These are phyloP conservation scores for Plecturocebus donacophilus DNA, from an alignment of 2,113 vertebrate genomes.

Conservation along the genomic window DNA sequence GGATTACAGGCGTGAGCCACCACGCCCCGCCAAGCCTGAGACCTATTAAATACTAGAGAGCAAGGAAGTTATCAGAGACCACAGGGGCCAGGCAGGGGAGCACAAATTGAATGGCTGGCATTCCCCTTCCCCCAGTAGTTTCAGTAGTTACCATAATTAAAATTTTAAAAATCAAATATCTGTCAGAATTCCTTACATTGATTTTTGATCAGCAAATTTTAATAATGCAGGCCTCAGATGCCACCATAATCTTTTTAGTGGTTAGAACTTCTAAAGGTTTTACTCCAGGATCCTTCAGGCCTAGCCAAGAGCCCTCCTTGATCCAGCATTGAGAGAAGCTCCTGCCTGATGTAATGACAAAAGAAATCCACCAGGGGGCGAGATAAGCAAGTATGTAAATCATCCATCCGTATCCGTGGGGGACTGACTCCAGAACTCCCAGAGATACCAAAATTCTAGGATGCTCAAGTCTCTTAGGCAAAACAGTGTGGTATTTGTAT, in stretches of 20 bases:
- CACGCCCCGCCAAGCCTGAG: background rate
- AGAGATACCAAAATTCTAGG: background rate
- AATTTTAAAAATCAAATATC: background rate
- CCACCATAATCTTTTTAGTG: background rate
- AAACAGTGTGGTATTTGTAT: background rate
- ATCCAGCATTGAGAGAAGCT: no score
- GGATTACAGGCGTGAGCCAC: no score
- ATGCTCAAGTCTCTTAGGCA: background rate
- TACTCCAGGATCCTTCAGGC: background rate
- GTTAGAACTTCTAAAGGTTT: background rate
- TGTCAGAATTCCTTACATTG: background rate
- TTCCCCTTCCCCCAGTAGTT: background rate
- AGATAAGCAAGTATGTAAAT: background rate
- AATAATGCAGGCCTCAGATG: background rate
- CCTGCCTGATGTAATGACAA: background rate
- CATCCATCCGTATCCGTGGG: background rate
- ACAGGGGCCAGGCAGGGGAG: background rate
- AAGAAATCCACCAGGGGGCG: constrained; percentile 31
- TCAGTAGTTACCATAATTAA: background rate
- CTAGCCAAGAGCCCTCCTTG: background rate
- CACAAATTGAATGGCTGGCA: background rate
- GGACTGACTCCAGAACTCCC: background rate
- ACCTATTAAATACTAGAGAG: background rate
- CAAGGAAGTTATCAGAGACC: background rate
- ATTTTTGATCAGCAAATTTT: background rate